Conservation (phyloP, 1,140 invertebrate genomes). For the Drosophila busckii region DNA sequence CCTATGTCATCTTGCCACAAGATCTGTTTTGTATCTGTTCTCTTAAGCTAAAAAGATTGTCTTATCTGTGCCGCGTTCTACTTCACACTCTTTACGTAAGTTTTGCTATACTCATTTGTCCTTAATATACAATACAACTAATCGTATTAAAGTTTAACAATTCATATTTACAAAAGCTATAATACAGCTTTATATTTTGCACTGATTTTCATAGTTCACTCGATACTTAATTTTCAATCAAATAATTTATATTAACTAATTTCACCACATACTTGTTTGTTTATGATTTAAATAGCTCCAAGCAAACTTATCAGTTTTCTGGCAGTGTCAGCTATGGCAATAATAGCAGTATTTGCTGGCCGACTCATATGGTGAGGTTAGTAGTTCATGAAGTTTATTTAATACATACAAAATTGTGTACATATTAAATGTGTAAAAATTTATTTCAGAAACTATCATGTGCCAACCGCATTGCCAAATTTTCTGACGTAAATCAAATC, state of each 20-base stretch:
- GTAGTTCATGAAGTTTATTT: constrained; percentile 17
- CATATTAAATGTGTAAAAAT: too few species aligned
- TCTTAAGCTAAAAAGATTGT: constrained; percentile 22
- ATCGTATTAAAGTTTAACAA: neutral
- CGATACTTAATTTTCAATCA: neutral
- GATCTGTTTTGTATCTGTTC: constrained; percentile 30
- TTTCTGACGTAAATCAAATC: constrained; percentile 16
- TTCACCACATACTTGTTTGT: neutral
- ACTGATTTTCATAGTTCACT: neutral
- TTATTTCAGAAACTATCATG: constrained; percentile 35
- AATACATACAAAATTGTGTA: too few species aligned
- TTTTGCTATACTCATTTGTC: constrained; percentile 15
- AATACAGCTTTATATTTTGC: neutral
- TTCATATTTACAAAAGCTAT: neutral
- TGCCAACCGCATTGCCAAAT: constrained; percentile 36
- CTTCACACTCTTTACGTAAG: constrained; percentile 28
- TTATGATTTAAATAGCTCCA: constrained; percentile 4
- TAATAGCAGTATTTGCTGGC: constrained; percentile 45
- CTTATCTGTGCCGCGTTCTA: constrained; percentile 20
- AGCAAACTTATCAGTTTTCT: constrained; percentile 32
- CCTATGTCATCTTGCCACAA: too few species aligned
- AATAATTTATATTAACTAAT: neutral
- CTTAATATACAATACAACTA: neutral
- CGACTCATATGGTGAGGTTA: constrained; percentile 63
- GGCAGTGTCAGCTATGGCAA: constrained; percentile 40